Evolutionary conservation across 2,113 vertebrate species (phyloP).

Genomic region (Chlorodrepanis virens): DNA sequence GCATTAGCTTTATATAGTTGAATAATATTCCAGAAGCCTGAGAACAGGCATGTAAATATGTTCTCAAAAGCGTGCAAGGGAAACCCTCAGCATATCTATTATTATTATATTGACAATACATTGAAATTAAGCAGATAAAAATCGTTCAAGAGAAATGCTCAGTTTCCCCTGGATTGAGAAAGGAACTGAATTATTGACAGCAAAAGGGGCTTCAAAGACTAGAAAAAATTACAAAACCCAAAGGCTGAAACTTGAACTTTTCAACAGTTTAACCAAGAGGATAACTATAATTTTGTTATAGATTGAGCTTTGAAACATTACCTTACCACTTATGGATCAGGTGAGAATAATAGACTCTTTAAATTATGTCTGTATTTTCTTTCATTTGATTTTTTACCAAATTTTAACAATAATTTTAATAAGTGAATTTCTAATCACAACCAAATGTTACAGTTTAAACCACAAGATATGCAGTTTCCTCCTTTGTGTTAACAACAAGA

Average conservation of each 20-base stretch:
- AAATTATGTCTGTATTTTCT: not conserved
- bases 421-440: not conserved
- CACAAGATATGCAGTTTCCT: not conserved
- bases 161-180: not conserved
- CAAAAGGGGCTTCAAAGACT: not conserved
- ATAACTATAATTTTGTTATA: not conserved
- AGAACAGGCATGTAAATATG: not conserved
- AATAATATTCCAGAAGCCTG: not conserved
- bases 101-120: not conserved
- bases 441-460: not conserved
- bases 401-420: not conserved
- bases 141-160: not conserved
- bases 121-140: not conserved
- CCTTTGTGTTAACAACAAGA: not conserved
- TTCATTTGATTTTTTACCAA: not conserved
- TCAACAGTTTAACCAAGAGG: not conserved
- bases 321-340: not conserved
- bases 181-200: not conserved
- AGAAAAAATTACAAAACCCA: not conserved
- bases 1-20: not conserved
- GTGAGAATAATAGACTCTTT: not conserved
- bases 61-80: not conserved
- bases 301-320: not conserved
- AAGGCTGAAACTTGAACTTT: not conserved
- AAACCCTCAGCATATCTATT: fast-evolving